Evolutionary conservation across 2,888 invertebrate species (phyloP).

Genomic region (Enchytraeus crypticus): DNA sequence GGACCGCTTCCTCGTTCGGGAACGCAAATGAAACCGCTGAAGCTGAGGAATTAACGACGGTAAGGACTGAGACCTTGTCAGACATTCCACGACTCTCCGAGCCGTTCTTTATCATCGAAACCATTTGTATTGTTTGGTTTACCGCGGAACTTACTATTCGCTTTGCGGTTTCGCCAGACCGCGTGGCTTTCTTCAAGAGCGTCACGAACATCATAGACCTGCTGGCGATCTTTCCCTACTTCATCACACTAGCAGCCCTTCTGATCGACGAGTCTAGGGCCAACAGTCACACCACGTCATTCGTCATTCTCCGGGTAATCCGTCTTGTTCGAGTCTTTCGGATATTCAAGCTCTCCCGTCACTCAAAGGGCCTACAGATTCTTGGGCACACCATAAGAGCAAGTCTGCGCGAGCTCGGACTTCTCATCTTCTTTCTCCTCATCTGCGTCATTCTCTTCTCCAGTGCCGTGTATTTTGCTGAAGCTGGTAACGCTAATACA

Average conservation of each 20-base stretch:
- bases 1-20: slow-evolving; percentile 49
- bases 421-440: slow-evolving; percentile 99
- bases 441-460: too few relatives aligned
- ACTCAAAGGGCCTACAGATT: too few relatives aligned
- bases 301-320: slow-evolving; percentile 94
- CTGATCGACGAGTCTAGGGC: slow-evolving; percentile 72
- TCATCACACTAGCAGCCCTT: slow-evolving; percentile 96
- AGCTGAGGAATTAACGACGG: slow-evolving; percentile 92
- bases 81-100: too few relatives aligned
- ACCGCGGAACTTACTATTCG: slow-evolving; percentile 88
- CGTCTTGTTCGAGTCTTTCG: too few relatives aligned
- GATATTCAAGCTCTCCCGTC: too few relatives aligned
- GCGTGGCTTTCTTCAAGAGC: slow-evolving; percentile 97
- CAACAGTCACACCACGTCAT: slow-evolving; percentile 39
- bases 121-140: slow-evolving; percentile 98
- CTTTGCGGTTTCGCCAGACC: slow-evolving; percentile 96
- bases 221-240: slow-evolving; percentile 98
- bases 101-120: too few relatives aligned
- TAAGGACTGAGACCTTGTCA: slow-evolving; percentile 98
- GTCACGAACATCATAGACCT: slow-evolving; percentile 99
- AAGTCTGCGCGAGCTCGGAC: slow-evolving; percentile 96
- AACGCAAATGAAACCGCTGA: slow-evolving; percentile 58
- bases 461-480: slow-evolving; percentile 90
- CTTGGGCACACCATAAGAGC: slow-evolving; percentile 96
- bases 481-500: slow-evolving; percentile 79